Percentiles rank a stretch among this genome's conserved stretches.
Evolutionary conservation across 2,113 vertebrate genomes (phyloP).

Genomic region (Phalacrocorax pelagicus): DNA sequence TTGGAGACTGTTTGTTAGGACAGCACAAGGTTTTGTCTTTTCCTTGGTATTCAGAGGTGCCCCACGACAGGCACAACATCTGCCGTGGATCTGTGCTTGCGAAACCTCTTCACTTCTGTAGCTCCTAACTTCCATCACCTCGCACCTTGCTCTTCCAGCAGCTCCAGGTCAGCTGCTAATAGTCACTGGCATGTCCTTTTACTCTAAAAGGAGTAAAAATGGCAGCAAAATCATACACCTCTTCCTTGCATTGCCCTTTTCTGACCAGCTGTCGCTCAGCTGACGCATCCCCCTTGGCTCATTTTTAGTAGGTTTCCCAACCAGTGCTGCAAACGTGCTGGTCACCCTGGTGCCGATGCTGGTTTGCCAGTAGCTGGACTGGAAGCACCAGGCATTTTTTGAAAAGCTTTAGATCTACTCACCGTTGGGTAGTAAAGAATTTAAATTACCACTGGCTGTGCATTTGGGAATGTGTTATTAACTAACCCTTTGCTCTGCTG

Average conservation of each 20-base stretch:
- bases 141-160: background rate
- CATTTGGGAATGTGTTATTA: background rate
- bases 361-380: background rate
- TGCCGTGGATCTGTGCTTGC: background rate
- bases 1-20: background rate
- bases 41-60: background rate
- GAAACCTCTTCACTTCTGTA: background rate
- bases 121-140: background rate
- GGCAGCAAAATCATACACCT: background rate
- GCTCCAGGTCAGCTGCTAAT: background rate
- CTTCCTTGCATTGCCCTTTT: background rate
- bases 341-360: background rate
- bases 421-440: background rate
- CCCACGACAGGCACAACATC: accelerated
- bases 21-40: background rate
- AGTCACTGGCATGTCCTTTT: background rate
- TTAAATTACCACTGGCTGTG: background rate
- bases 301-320: background rate
- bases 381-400: background rate
- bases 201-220: background rate
- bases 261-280: background rate
- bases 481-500: background rate
- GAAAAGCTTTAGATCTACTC: background rate
- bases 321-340: accelerated
- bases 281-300: background rate